A percentile compares a stretch with the other conserved stretches of the same genome.
Evolutionary conservation across 2,797 vertebrate species (phyloP).

Genomic region (Distichodus sexfasciatus): DNA sequence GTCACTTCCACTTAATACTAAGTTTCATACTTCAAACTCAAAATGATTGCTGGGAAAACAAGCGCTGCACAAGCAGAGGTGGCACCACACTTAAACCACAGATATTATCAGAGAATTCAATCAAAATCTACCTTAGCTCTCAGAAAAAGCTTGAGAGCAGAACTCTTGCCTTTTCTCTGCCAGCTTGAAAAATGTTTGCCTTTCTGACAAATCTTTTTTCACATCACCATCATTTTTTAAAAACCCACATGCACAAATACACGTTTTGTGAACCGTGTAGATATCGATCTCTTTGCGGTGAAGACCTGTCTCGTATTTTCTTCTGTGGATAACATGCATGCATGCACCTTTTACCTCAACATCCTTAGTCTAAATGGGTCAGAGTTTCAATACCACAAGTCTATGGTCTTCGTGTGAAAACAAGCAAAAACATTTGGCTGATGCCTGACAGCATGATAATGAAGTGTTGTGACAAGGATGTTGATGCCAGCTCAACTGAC

Average conservation of each 20-base stretch:
- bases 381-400: not conserved
- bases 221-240: not conserved
- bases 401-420: slow-evolving; percentile 7
- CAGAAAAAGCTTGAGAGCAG: not conserved
- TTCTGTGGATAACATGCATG: slow-evolving; percentile 6
- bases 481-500: not conserved
- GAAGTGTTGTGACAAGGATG: no score
- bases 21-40: not conserved
- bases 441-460: no score
- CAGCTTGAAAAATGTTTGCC: not conserved
- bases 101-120: not conserved
- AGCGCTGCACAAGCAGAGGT: not conserved
- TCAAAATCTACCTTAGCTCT: not conserved
- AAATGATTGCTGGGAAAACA: not conserved
- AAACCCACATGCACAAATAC: not conserved
- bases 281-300: slow-evolving; percentile 12
- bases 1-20: not conserved
- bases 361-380: slow-evolving; percentile 41
- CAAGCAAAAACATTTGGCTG: not conserved
- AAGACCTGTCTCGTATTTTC: slow-evolving; percentile 18
- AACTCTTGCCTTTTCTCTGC: not conserved
- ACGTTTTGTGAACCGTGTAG: not conserved
- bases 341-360: slow-evolving; percentile 27
- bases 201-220: not conserved
- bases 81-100: slow-evolving; percentile 20